phyloP scores from a whole-genome alignment of 2,797 vertebrate genomes.

The Melanogrammus aeglefinus region DNA sequence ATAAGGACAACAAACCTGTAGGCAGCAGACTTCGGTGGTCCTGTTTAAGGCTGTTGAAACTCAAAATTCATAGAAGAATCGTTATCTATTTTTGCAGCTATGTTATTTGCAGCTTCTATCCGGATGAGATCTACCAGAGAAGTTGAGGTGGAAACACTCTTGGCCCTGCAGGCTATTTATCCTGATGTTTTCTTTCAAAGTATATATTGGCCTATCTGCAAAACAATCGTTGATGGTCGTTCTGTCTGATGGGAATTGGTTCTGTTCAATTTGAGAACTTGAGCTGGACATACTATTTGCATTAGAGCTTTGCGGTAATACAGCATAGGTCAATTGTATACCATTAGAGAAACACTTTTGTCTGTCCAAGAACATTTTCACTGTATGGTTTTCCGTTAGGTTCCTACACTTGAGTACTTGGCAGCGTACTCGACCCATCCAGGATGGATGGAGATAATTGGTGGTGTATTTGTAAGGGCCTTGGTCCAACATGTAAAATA shows the following conservation, averaged over 20 bases:
- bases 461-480: constrained; percentile 32
- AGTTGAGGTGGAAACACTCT: not conserved
- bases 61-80: not conserved
- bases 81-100: not conserved
- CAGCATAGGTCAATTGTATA: not conserved
- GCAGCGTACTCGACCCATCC: not conserved
- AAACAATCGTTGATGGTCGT: not conserved
- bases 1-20: not conserved
- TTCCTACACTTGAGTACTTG: not conserved
- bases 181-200: constrained; percentile 1
- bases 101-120: not conserved
- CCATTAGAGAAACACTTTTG: not conserved
- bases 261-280: not conserved
- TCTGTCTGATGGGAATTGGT: not conserved
- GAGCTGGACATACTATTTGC: not conserved
- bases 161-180: not conserved
- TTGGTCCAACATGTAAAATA: constrained; percentile 48
- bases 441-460: constrained; percentile 24
- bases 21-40: not conserved
- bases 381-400: not conserved
- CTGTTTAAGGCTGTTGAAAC: not conserved
- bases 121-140: not conserved
- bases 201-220: not conserved
- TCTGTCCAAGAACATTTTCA: not conserved
- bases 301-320: not conserved